Conservation (phyloP, 1,140 invertebrate genomes). For the Nephotettix cincticeps region DNA sequence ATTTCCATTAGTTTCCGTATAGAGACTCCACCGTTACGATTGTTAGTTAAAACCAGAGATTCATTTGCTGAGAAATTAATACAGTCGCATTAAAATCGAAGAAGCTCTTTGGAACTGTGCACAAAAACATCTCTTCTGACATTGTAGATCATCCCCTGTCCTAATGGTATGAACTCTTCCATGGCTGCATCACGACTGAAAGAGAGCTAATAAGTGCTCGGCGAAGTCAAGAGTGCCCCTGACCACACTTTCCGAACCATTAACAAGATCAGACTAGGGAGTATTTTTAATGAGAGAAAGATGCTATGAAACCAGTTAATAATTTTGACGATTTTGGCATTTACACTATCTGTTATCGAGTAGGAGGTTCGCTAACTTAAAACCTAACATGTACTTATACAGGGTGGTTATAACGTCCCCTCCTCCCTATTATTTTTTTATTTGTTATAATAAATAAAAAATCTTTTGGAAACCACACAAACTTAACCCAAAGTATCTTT, state of each 20-base stretch:
- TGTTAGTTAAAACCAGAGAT: neutral
- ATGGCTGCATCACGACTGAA: neutral
- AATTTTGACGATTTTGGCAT: too few species aligned
- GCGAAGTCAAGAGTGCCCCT: neutral
- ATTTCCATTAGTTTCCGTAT: slow-evolving; percentile 1
- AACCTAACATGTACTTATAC: too few species aligned
- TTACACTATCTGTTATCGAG: too few species aligned
- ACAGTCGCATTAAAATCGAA: neutral
- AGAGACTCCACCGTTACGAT: neutral
- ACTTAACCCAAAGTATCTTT: too few species aligned
- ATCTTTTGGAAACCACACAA: too few species aligned
- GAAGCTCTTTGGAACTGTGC: neutral
- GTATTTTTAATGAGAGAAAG: too few species aligned
- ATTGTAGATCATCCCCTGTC: neutral
- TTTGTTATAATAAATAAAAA: too few species aligned
- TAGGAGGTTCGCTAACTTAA: too few species aligned
- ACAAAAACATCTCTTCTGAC: neutral
- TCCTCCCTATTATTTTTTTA: too few species aligned
- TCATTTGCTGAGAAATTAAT: neutral
- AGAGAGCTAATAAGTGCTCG: neutral
- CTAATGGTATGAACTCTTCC: neutral
- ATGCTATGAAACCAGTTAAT: too few species aligned
- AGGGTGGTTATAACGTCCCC: too few species aligned
- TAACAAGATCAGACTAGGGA: too few species aligned
- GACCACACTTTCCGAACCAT: neutral